Base-by-base conservation (phyloP, 2,797 vertebrate genomes). In the Acipenser transmontanus region DNA sequence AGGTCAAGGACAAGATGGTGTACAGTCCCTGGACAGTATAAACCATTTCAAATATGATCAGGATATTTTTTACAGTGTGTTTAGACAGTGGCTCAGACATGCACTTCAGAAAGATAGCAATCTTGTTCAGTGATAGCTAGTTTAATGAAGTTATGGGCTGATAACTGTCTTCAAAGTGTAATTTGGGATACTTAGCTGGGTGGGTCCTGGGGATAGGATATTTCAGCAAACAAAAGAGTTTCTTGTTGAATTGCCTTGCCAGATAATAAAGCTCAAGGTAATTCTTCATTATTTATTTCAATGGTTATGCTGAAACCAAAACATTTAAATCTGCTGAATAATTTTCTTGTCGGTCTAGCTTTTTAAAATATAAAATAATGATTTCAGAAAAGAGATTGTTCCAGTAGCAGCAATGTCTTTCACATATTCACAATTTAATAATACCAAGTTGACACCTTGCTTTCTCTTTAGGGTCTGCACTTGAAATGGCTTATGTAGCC, bases 391-490 rank as follows among this genome's bases (percentile, higher is more conserved):
- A 34, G 20, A 34, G 20, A 34, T 34, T 34, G 20, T 34, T 34
- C 20, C 20, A 4, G 2, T 34, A 34, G 34, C 34, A 34, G 34
- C 34, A 34, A 34, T 34, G 34, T 34, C 34, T 34, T 34, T 34
- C 34, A 34, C 73, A 67, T 71, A 81, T 85, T 87, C 82, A 82
- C 68, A 54, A 72, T 76, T 34, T 79, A 76, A 4, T 70, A 74
- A 83, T 77, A 81, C 84, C 82, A 78, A 68, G 71, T 72, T 77
- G 79, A 82, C 80, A 76, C 71, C 69, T 34, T 1, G 20, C 74
- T 81, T 85, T 85, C 82, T 89, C 76, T 76, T 56, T 1, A 47
- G 59, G 71, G 71, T 72, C 79, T 67, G 79, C 79, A 73, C 68
- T 71, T 73, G 73, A 65, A 54, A 49, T 63, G 47, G 72, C 77